Evolutionary conservation across 92 coral and sea anemone species (phyloP).

Genomic region (Desmophyllum pertusum): DNA sequence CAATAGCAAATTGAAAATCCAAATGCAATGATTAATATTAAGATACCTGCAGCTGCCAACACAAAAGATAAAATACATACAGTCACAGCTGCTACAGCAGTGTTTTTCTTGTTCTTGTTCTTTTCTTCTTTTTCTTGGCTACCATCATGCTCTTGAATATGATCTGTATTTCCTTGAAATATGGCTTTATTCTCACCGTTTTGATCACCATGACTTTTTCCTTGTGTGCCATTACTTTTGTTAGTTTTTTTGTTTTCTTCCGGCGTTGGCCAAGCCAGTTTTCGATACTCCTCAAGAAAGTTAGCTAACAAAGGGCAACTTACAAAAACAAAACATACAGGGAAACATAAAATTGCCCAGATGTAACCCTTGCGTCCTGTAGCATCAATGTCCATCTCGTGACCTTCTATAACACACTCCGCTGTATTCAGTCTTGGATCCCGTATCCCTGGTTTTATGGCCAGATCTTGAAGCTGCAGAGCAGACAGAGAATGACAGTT

Average conservation of each 20-base stretch:
- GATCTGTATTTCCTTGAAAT: too few relatives aligned
- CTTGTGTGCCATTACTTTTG: too few relatives aligned
- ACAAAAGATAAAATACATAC: background rate
- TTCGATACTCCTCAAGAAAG: background rate
- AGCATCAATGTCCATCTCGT: background rate
- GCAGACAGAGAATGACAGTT: too few relatives aligned
- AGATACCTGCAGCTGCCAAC: background rate
- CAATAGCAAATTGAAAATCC: background rate
- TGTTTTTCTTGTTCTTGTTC: background rate
- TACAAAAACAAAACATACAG: background rate
- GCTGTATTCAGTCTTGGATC: conserved; percentile 21
- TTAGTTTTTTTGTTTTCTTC: background rate
- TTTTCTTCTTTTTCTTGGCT: background rate
- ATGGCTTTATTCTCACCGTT: too few relatives aligned
- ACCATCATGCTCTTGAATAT: too few relatives aligned
- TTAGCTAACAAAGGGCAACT: background rate
- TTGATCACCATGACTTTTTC: too few relatives aligned
- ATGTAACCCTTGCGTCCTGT: background rate
- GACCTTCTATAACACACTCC: conserved; percentile 19
- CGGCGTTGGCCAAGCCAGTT: too few relatives aligned
- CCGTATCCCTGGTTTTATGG: background rate
- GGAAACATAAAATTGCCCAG: background rate
- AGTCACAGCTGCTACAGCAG: background rate
- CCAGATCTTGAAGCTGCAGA: conserved; percentile 30
- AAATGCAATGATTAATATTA: background rate